Evolutionary conservation across 2,797 vertebrate species (phyloP).

Genomic region (Darevskia nairensis): DNA sequence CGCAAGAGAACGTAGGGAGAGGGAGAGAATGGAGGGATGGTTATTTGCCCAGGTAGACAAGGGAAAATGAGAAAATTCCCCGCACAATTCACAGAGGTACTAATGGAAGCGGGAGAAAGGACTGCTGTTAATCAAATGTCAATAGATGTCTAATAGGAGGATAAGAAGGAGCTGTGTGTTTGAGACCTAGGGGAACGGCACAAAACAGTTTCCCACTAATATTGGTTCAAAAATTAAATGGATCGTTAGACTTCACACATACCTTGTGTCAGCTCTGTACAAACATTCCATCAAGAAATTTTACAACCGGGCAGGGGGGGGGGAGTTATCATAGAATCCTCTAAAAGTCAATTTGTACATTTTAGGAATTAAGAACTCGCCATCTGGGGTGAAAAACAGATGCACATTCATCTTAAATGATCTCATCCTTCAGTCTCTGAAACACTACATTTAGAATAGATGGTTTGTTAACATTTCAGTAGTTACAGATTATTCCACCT

Average conservation of each 20-base stretch:
- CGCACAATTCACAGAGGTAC: conserved; percentile 57
- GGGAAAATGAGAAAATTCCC: conserved; percentile 71
- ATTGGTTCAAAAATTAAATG: conserved; percentile 64
- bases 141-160: conserved; percentile 61
- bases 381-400: neutral
- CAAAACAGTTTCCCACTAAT: conserved; percentile 58
- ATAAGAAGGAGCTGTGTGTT: conserved; percentile 60
- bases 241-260: conserved; percentile 35
- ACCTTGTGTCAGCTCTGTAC: conserved; percentile 8
- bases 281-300: conserved; percentile 39
- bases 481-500: neutral
- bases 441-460: neutral
- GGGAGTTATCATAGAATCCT: conserved; percentile 11
- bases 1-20: conserved; percentile 46
- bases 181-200: conserved; percentile 57
- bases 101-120: conserved; percentile 52
- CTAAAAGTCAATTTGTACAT: conserved; percentile 13
- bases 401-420: neutral
- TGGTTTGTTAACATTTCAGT: neutral
- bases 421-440: neutral
- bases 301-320: conserved; percentile 15
- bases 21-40: conserved; percentile 44
- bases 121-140: conserved; percentile 68
- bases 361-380: neutral
- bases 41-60: conserved; percentile 65